phyloP scores from a whole-genome alignment of 2,888 invertebrate species.

The Drosophila mulleri region DNA sequence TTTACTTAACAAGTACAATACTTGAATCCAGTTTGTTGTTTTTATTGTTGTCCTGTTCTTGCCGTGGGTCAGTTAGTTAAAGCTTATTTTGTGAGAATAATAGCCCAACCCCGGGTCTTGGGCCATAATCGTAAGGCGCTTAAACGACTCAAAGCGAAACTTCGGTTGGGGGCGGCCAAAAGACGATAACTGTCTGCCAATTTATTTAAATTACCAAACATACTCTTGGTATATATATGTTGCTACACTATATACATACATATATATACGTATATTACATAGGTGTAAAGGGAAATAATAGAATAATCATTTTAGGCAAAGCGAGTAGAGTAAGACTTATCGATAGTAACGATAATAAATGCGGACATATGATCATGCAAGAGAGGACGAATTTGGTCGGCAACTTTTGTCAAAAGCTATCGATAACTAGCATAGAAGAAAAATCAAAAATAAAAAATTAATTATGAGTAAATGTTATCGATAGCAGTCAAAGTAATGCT shows the following conservation, averaged over 20 bases:
- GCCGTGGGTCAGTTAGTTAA: slow-evolving; percentile 36
- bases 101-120: slow-evolving; percentile 7
- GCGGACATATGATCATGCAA: no score
- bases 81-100: slow-evolving; percentile 9
- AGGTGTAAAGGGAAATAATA: no score
- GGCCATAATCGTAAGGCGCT: slow-evolving; percentile 28
- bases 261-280: background rate
- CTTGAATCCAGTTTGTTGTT: slow-evolving; percentile 26
- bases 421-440: no score
- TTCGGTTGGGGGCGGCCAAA: background rate
- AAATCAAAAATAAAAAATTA: no score
- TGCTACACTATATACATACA: no score
- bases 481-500: background rate
- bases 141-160: slow-evolving; percentile 3
- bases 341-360: background rate
- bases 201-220: background rate
- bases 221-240: background rate
- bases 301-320: background rate
- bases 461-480: no score
- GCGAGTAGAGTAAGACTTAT: background rate
- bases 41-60: slow-evolving; percentile 14
- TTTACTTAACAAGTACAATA: slow-evolving; percentile 26
- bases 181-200: background rate
- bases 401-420: no score
- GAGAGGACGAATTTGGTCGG: no score